Base-by-base conservation (phyloP, 2,888 invertebrate genomes). In the Polia nebulosa region DNA sequence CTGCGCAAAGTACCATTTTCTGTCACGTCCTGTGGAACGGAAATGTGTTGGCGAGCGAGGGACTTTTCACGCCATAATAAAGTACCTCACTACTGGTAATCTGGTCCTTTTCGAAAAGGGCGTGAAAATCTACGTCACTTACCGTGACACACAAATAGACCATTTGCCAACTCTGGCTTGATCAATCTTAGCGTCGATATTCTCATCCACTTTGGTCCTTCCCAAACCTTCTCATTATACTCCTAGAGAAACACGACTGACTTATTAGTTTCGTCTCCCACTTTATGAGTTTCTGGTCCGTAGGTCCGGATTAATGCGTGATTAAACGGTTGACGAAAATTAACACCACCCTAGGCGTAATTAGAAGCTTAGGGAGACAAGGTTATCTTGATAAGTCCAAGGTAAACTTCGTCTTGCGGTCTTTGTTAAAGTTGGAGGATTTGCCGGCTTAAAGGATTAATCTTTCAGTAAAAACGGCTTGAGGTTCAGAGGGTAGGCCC, bases 261-360 rank as follows among this genome's bases (percentile, higher is more conserved):
- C 56, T 68, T 72, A 78, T 65, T 70, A 64, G 62, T 72, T 47
- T 36, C 36, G 45, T 59, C 56, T 45, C 55, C 9, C 51, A 41
- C 32, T 69, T 56, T 71, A 67, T 58, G 49, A 55, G 49, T 7
- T 53, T 49, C 44, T 59, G 57, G 59, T 49, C 32, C 55, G 58
- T 13, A 29, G 60, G 20, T 61, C 63, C 49, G 11, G 34, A 58
- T 64, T 58, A 78, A 58, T 57, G 60, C 25, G 51, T 78, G 61
- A 74, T 74, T 74, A 77, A 77, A 78, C 32, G 70, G 68, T 71
- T 71, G 53, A 56, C 60, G 70, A 34, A 79, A 81, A 81, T 81
- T 76, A 79, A 73, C 79, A 67, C 70, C 41, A 45, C 11, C 53
- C 52, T 29, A 52, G 68, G 66, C 73, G 63, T 79, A 68, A 81